Percentiles rank a stretch among this genome's conserved stretches.
These are phyloP conservation scores for Pygoscelis adeliae DNA, from an alignment of 2,113 vertebrate species.

Conservation along the genomic window DNA sequence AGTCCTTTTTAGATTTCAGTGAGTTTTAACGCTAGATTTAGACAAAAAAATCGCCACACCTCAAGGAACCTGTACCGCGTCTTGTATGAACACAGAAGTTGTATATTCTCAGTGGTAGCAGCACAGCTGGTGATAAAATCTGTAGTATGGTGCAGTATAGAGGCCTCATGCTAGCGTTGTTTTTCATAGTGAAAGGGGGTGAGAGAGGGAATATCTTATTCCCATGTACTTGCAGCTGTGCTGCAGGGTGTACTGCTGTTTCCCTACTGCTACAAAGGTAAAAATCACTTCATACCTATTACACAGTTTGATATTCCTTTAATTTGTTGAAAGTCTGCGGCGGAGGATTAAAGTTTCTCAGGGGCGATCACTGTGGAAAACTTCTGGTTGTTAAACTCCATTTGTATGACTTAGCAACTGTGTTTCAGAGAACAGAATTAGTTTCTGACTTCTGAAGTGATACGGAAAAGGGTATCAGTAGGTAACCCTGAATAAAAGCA, in stretches of 20 bases:
- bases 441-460: neutral
- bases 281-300: neutral
- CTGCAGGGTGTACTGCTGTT: neutral
- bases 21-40: neutral
- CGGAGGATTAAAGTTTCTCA: neutral
- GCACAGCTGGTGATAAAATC: neutral
- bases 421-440: neutral
- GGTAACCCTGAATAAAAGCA: neutral
- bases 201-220: neutral
- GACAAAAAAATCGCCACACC: neutral
- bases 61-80: neutral
- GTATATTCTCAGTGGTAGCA: neutral
- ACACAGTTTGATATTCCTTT: neutral
- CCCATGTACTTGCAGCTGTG: neutral
- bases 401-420: neutral
- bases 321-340: neutral
- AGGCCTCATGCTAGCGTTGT: neutral
- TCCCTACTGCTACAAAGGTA: neutral
- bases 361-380: neutral
- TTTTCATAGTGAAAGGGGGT: neutral
- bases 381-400: neutral
- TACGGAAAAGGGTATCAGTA: neutral
- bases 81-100: neutral
- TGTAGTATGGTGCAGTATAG: neutral
- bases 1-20: neutral